A percentile compares a stretch with the other conserved stretches of the same genome.
phyloP scores from a whole-genome alignment of 2,113 vertebrate genomes.

The Cavia aperea region DNA sequence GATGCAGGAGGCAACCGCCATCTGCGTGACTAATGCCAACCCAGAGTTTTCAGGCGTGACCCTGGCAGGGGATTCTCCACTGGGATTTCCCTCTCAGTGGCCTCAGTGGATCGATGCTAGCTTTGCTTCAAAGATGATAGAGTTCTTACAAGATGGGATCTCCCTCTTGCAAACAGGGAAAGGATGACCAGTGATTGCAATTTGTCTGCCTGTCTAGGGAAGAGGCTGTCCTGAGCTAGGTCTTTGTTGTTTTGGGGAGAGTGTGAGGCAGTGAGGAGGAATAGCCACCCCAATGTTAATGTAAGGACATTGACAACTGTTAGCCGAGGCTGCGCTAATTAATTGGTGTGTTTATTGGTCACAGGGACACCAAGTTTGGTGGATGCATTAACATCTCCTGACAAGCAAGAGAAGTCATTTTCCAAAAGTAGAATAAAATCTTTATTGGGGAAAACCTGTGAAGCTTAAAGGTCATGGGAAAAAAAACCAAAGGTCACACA shows the following conservation, averaged over 20 bases:
- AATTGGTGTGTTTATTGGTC: not conserved
- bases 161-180: not conserved
- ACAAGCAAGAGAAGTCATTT: not conserved
- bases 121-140: not conserved
- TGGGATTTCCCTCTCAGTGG: not conserved
- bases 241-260: not conserved
- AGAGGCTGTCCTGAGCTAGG: not conserved
- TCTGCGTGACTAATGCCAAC: not conserved
- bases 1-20: not conserved
- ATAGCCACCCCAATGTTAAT: not conserved
- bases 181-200: not conserved
- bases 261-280: not conserved
- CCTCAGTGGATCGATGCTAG: not conserved
- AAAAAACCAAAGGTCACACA: not conserved
- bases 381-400: not conserved
- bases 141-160: not conserved
- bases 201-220: not conserved
- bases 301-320: not conserved
- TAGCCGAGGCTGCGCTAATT: not conserved
- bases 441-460: not conserved
- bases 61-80: not conserved
- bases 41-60: not conserved
- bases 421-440: slow-evolving; percentile 10
- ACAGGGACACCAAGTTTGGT: not conserved
- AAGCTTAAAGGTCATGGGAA: not conserved